phyloP scores from a whole-genome alignment of 2,797 vertebrate genomes.

The Florisuga fusca region DNA sequence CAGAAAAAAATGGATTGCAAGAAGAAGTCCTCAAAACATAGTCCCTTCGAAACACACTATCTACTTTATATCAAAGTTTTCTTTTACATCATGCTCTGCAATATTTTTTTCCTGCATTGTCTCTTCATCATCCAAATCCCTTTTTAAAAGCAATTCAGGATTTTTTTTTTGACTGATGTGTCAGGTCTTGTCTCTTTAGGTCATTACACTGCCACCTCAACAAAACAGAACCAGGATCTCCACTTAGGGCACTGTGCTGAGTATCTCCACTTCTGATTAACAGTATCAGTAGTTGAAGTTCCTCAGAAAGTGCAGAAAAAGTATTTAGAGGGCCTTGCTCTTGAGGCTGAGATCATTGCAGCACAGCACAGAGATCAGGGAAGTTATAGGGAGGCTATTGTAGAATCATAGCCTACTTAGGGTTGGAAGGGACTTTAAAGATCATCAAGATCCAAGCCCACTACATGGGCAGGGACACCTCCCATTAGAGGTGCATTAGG shows the following conservation, averaged over 20 bases:
- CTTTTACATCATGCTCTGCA: neutral
- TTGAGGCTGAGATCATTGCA: neutral
- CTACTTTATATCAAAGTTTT: neutral
- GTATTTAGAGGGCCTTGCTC: neutral
- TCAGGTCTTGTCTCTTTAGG: neutral
- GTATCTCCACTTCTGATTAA: neutral
- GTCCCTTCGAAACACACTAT: neutral
- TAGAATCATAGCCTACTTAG: too few relatives aligned
- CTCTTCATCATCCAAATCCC: neutral
- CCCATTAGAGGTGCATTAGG: too few relatives aligned
- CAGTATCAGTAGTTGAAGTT: neutral
- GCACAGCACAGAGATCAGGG: too few relatives aligned
- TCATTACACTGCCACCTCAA: neutral
- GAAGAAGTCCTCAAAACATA: neutral
- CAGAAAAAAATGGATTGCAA: neutral
- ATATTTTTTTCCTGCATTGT: neutral
- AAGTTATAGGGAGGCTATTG: neutral
- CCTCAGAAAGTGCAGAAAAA: neutral
- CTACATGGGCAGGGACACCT: too few relatives aligned
- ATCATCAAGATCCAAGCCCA: too few relatives aligned
- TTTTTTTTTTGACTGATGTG: neutral
- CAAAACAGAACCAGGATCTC: neutral
- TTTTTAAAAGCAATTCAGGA: neutral
- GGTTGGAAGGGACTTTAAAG: too few relatives aligned
- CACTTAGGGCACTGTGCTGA: neutral